These are phyloP conservation scores for Lasioglossum albipes DNA, from an alignment of 1,140 invertebrate genomes.

Conservation along the genomic window DNA sequence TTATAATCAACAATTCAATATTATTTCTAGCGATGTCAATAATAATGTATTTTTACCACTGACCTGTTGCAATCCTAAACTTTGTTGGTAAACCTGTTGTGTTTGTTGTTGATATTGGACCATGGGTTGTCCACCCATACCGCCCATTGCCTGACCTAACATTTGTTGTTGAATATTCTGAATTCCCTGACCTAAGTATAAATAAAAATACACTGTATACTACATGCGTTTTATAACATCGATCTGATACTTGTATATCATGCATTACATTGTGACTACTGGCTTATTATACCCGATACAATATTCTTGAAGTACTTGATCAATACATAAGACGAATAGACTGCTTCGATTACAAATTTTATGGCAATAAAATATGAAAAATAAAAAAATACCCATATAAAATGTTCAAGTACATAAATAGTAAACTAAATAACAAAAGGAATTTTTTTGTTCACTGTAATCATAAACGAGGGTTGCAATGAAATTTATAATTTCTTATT, in stretches of 20 bases:
- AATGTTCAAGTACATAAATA: not conserved
- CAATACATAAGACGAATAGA: not conserved
- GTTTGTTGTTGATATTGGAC: conserved; percentile 82
- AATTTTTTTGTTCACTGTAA: not conserved
- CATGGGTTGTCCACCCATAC: conserved; percentile 81
- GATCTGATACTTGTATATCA: not conserved
- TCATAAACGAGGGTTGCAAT: not conserved
- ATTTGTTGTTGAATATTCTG: conserved; percentile 82
- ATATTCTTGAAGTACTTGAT: not conserved
- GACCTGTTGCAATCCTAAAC: conserved; percentile 80
- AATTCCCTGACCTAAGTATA: conserved; percentile 76
- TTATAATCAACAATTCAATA: not conserved
- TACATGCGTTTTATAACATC: not conserved
- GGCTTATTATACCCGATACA: not conserved
- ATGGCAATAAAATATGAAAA: not conserved
- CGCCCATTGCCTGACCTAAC: conserved; percentile 81
- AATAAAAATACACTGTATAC: conserved; percentile 21
- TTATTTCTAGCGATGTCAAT: not conserved
- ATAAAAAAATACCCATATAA: not conserved
- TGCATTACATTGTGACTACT: conserved; percentile 32
- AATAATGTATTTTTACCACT: conserved; percentile 13
- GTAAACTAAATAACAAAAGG: not conserved
- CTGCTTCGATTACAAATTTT: not conserved
- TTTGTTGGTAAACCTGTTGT: conserved; percentile 82
- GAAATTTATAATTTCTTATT: not conserved